Base-by-base conservation (phyloP, 2,888 invertebrate genomes). In the Pandemis heparana region DNA sequence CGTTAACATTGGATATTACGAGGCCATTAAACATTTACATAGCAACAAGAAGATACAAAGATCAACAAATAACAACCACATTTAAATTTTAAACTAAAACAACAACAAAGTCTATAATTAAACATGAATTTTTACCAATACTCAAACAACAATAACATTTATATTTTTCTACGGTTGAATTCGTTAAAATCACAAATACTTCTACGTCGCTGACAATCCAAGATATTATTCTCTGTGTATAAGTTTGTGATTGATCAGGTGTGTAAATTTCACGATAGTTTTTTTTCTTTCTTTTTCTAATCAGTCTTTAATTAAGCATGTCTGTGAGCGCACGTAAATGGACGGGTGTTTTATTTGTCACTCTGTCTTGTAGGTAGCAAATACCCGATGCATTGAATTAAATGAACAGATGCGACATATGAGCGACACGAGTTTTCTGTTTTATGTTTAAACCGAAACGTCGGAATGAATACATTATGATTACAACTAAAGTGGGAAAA, bases 361-460 rank as follows among this genome's bases (percentile, higher is more conserved):
- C 23, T 32, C 4, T 32, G 23, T 32, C 23, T 32, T 32, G 23
- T 32, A 48, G 12, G 3, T 43, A 43, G 43, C 10, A 43, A 43
- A 43, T 43, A 43, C 43, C 43, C 43, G 43, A 43, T 43, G 2
- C 56, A 23, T 23, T 56, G 23, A 23, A 56, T 3, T 10, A 56
- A 56, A 53, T 4, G 12, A 56, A 56, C 63, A 8, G 46, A 14
- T 5, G 23, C 46, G 63, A 46, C 63, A 46, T 46, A 46, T 46
- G 63, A 63, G 43, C 46, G 46, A 46, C 23, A 23, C 46, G 10
- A 39, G n/a, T 61, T 41, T n/a, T 9, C 16, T 41, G 23, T 46
- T 46, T 63, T 63, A 63, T 63, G 46, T 10, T 14, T 63, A 63
- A 46, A 46, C 63, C 43, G 63, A 63, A 63, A 43, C 43, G 16